Conservation (phyloP, 2,888 invertebrate species). For the Melanchra persicariae region DNA sequence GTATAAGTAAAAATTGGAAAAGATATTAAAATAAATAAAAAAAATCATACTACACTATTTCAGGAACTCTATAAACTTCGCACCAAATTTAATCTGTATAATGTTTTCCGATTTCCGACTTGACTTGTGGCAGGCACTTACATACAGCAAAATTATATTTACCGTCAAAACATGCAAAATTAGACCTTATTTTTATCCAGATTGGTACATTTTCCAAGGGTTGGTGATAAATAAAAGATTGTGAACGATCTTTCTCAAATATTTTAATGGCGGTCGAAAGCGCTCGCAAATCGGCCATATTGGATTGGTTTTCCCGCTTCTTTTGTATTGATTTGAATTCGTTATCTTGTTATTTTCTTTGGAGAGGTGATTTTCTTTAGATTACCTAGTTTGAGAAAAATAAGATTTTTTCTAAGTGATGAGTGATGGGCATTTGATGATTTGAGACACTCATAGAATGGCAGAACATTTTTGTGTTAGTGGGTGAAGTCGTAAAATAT, state of each 20-base stretch:
- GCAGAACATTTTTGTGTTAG: too few relatives aligned
- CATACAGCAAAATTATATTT: conserved; percentile 63
- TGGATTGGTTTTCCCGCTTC: conserved; percentile 77
- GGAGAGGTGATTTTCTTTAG: conserved; percentile 36
- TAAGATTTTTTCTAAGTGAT: not conserved
- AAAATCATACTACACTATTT: conserved; percentile 27
- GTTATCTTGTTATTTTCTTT: conserved; percentile 50
- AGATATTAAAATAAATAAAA: not conserved
- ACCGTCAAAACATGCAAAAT: conserved; percentile 50
- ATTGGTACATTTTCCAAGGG: conserved; percentile 24
- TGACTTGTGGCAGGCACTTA: conserved; percentile 82
- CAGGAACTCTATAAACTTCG: conserved; percentile 71
- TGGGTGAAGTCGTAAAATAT: too few relatives aligned
- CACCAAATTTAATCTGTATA: conserved; percentile 82
- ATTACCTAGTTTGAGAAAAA: conserved; percentile 39
- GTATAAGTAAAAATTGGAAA: too few relatives aligned
- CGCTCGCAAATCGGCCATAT: conserved; percentile 82
- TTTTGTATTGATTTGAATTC: conserved; percentile 68
- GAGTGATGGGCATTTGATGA: not conserved
- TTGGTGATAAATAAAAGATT: conserved; percentile 59
- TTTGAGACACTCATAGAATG: too few relatives aligned
- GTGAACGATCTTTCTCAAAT: conserved; percentile 74
- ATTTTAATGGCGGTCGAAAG: conserved; percentile 82
- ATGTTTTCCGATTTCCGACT: conserved; percentile 85
- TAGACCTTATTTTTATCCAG: conserved; percentile 37